Conservation (phyloP, 2,113 vertebrate species). For the Peucedramus taeniatus region DNA sequence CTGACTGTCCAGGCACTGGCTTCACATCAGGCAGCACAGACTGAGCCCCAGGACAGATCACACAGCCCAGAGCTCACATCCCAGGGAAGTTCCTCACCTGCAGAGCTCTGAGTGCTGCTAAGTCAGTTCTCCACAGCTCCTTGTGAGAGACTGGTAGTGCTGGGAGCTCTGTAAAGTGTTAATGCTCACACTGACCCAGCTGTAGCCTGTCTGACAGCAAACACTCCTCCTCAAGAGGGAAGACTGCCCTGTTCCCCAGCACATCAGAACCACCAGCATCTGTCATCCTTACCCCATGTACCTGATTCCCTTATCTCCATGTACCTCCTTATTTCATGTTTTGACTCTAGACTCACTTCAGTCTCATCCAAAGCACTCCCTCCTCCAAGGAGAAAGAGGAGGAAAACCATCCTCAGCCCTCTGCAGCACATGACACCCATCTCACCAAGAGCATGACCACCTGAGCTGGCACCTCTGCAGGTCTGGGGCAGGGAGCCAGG, state of each 20-base stretch:
- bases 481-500: not conserved
- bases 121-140: fast-evolving
- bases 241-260: not conserved
- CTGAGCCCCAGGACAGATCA: not conserved
- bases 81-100: not conserved
- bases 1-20: not conserved
- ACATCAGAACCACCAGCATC: not conserved
- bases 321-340: not conserved
- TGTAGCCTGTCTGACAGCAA: not conserved
- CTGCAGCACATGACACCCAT: not conserved
- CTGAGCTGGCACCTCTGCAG: not conserved
- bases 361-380: not conserved
- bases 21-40: not conserved
- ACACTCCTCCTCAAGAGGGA: not conserved
- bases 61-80: not conserved
- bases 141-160: not conserved
- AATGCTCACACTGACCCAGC: not conserved
- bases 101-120: not conserved
- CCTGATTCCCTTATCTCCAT: not conserved
- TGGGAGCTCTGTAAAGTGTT: not conserved
- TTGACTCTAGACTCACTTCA: not conserved
- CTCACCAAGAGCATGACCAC: not conserved
- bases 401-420: not conserved
- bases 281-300: not conserved
- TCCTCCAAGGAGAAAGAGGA: not conserved